Conservation (phyloP, 1,140 invertebrate species). For the Prorops nasuta region DNA sequence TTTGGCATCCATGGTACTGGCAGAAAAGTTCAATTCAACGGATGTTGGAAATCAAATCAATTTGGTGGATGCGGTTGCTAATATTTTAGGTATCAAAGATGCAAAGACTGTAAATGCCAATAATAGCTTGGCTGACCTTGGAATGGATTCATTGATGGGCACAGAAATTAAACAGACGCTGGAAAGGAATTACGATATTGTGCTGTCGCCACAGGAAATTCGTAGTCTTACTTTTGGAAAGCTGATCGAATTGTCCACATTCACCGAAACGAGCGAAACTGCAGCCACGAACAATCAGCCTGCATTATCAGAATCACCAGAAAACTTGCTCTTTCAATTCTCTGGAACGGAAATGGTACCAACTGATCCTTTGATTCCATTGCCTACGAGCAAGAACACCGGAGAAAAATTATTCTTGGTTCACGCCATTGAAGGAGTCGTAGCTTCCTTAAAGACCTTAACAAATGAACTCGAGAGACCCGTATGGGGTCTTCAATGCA, state of each 20-base stretch:
- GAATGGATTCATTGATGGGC: conserved; percentile 97
- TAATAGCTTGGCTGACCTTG: conserved; percentile 83
- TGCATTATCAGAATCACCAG: neutral
- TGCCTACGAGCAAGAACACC: conserved; percentile 58
- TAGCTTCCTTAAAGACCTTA: conserved; percentile 67
- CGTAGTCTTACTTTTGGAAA: conserved; percentile 74
- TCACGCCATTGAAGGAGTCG: conserved; percentile 91
- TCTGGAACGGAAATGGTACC: conserved; percentile 61
- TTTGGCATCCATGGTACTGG: conserved; percentile 78
- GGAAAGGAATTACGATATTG: conserved; percentile 87
- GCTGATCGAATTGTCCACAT: conserved; percentile 66
- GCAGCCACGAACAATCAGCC: no score
- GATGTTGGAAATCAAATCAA: conserved; percentile 57
- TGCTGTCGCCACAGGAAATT: conserved; percentile 88
- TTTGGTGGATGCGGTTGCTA: conserved; percentile 73
- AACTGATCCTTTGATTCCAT: conserved; percentile 61
- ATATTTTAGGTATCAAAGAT: conserved; percentile 88
- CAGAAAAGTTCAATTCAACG: conserved; percentile 67
- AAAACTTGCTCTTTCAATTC: conserved; percentile 36
- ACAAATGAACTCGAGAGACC: conserved; percentile 70
- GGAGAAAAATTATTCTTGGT: conserved; percentile 70
- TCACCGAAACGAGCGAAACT: conserved; percentile 31
- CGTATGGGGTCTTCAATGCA: conserved; percentile 90
- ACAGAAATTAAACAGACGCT: conserved; percentile 97
- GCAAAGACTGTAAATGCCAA: conserved; percentile 70